Evolutionary conservation across 2,888 invertebrate species (phyloP).

Genomic region (Fragum whitleyi): DNA sequence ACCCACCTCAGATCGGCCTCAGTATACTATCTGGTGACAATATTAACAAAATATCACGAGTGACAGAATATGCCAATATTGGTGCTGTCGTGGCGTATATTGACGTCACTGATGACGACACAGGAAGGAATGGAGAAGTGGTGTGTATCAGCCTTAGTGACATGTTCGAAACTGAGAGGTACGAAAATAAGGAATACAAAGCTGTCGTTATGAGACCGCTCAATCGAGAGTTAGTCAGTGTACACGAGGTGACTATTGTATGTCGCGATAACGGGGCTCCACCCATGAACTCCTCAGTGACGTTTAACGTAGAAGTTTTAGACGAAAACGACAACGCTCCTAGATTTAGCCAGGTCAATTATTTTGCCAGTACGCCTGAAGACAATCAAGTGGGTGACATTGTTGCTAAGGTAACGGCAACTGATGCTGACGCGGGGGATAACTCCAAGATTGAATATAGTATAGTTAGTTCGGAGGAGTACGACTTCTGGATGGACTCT

Average conservation of each 20-base stretch:
- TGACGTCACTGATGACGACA: slow-evolving; percentile 74
- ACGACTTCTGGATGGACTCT: slow-evolving; percentile 70
- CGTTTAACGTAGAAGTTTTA: slow-evolving; percentile 86
- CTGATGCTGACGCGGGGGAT: slow-evolving; percentile 68
- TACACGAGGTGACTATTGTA: slow-evolving; percentile 62
- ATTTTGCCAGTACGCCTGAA: slow-evolving; percentile 70
- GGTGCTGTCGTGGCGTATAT: slow-evolving; percentile 78
- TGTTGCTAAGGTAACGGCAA: slow-evolving; percentile 68
- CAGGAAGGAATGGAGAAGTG: slow-evolving; percentile 78
- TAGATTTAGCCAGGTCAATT: slow-evolving; percentile 88
- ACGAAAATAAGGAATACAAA: slow-evolving; percentile 75
- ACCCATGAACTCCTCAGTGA: slow-evolving; percentile 61
- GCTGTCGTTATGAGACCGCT: slow-evolving; percentile 66
- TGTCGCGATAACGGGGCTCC: slow-evolving; percentile 71
- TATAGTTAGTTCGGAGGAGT: slow-evolving; percentile 50
- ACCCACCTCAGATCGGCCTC: slow-evolving; percentile 90
- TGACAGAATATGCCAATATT: slow-evolving; percentile 76
- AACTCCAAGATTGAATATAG: slow-evolving; percentile 73
- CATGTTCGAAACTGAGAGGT: slow-evolving; percentile 72
- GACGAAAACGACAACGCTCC: slow-evolving; percentile 97
- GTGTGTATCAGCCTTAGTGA: slow-evolving; percentile 71
- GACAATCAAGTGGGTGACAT: slow-evolving; percentile 72
- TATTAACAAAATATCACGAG: slow-evolving; percentile 57
- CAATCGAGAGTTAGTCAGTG: slow-evolving; percentile 63
- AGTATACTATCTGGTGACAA: slow-evolving; percentile 72